Percentiles rank a stretch among this genome's conserved stretches.
Evolutionary conservation across 2,113 vertebrate species (phyloP).

Genomic region (Sapayoa aenigma): DNA sequence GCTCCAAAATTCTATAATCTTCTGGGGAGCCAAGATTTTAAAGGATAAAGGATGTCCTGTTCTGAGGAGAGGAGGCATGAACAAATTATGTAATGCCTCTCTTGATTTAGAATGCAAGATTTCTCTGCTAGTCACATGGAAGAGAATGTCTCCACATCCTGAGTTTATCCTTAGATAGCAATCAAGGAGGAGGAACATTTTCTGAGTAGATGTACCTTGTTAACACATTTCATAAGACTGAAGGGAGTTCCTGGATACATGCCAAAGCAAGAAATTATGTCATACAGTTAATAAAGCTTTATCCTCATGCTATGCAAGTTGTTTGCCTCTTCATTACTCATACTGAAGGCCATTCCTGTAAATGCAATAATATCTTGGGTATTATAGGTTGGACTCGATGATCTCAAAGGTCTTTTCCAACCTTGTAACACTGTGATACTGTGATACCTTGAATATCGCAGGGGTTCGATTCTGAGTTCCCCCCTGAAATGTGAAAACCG

Average conservation of each 20-base stretch:
- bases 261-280: conserved; percentile 9
- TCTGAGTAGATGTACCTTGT: neutral
- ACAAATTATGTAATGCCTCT: neutral
- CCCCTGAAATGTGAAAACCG: too few species aligned
- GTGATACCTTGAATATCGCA: too few species aligned
- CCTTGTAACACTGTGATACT: too few species aligned
- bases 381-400: too few species aligned
- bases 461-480: too few species aligned
- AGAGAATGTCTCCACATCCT: neutral
- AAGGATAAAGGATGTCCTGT: neutral
- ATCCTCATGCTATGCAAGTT: neutral
- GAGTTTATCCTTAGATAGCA: conserved; percentile 27
- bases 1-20: neutral
- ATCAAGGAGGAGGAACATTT: conserved; percentile 1
- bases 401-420: too few species aligned
- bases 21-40: neutral
- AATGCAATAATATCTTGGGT: too few species aligned
- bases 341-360: conserved; percentile 29
- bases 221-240: conserved; percentile 18
- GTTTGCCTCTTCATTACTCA: conserved; percentile 1
- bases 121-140: neutral
- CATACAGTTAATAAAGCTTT: conserved; percentile 32
- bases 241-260: conserved; percentile 22
- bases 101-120: neutral
- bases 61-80: neutral